Conservation (phyloP, 2,888 invertebrate species). For the Agyllia agylla region DNA sequence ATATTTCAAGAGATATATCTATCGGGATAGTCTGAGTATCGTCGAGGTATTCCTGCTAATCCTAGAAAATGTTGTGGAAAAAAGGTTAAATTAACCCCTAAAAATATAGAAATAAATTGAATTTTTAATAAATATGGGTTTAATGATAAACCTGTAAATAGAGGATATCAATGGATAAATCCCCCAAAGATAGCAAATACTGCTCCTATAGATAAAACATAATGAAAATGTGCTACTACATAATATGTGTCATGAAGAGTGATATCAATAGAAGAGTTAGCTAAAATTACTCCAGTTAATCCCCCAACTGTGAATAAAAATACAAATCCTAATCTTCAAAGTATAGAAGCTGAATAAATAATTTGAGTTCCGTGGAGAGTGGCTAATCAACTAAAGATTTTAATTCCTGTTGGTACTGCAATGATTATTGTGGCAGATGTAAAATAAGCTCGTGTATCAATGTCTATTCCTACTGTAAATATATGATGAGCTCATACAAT, state of each 20-base stretch:
- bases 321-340: conserved; percentile 96
- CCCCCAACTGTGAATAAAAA: conserved; percentile 96
- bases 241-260: conserved; percentile 97
- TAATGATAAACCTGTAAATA: conserved; percentile 92
- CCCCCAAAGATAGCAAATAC: conserved; percentile 96
- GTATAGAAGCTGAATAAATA: conserved; percentile 89
- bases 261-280: conserved; percentile 96
- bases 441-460: conserved; percentile 97
- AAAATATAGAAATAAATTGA: conserved; percentile 89
- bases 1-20: conserved; percentile 93
- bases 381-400: conserved; percentile 96
- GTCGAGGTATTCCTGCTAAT: background rate
- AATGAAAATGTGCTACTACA: conserved; percentile 97
- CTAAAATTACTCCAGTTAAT: conserved; percentile 93
- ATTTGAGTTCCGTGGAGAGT: conserved; percentile 93
- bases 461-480: conserved; percentile 97
- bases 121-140: conserved; percentile 92
- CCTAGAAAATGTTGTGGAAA: background rate
- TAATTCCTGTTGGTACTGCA: conserved; percentile 97
- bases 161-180: conserved; percentile 94
- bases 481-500: conserved; percentile 98
- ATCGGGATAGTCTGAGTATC: background rate
- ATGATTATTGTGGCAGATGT: conserved; percentile 98
- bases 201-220: conserved; percentile 96
- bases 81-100: background rate